These are phyloP conservation scores for Frankliniella fusca DNA, from an alignment of 2,888 invertebrate genomes.

Conservation along the genomic window DNA sequence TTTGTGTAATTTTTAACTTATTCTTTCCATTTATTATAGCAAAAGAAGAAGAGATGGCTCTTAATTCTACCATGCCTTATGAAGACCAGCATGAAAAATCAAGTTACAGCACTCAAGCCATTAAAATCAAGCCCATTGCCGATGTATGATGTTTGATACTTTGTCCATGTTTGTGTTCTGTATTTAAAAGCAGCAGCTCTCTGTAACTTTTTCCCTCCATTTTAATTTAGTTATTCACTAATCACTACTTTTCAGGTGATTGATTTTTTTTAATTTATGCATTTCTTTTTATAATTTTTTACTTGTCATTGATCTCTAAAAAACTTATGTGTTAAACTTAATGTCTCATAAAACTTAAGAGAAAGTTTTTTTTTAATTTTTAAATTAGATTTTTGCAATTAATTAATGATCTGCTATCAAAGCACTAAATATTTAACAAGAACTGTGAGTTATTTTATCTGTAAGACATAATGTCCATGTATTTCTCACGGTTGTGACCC, in stretches of 20 bases:
- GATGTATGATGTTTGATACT: neutral
- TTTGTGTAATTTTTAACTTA: neutral
- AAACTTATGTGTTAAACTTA: neutral
- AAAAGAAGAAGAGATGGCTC: constrained; percentile 8
- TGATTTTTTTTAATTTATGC: neutral
- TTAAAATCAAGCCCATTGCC: neutral
- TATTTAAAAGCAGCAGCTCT: neutral
- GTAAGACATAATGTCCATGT: neutral
- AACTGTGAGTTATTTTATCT: neutral
- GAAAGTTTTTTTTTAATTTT: too few relatives aligned
- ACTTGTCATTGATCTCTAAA: neutral
- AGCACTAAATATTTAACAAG: neutral
- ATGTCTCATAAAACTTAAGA: too few relatives aligned
- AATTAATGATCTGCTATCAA: too few relatives aligned
- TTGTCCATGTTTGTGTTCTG: neutral
- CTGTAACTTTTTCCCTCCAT: neutral
- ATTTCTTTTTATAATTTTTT: neutral
- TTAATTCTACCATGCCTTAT: neutral
- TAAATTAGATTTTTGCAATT: too few relatives aligned
- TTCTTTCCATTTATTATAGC: neutral
- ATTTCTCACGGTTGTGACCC: neutral
- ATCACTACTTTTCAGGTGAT: too few relatives aligned
- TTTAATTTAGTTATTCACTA: neutral
- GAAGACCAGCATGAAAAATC: constrained; percentile 4
- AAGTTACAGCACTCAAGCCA: constrained; percentile 1